These are phyloP conservation scores for Fratercula arctica DNA, from an alignment of 2,797 vertebrate genomes.

Conservation along the genomic window DNA sequence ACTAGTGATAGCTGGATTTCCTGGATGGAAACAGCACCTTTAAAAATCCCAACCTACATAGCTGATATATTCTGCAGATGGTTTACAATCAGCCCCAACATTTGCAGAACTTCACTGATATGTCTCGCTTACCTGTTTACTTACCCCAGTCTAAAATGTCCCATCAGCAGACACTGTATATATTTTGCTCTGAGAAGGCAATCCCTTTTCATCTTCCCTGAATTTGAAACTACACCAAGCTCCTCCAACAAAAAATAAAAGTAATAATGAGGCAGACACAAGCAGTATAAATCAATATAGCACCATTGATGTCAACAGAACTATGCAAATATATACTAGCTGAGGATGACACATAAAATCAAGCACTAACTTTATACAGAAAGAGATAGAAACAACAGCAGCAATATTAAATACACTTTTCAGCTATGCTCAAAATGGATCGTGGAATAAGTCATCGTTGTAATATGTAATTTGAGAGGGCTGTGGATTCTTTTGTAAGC, in stretches of 20 bases:
- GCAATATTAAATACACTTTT: slow-evolving; percentile 49
- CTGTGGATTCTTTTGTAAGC: slow-evolving; percentile 50
- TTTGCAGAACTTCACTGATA: not conserved
- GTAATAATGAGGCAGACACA: slow-evolving; percentile 19
- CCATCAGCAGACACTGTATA: not conserved
- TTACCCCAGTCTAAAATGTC: slow-evolving; percentile 8
- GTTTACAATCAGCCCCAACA: not conserved
- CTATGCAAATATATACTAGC: slow-evolving; percentile 48
- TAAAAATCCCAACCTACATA: not conserved
- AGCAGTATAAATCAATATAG: slow-evolving; percentile 49
- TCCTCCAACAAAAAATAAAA: slow-evolving; percentile 28
- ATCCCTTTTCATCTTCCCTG: not conserved
- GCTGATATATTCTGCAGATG: not conserved
- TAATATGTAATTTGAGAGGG: slow-evolving; percentile 53
- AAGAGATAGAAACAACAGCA: slow-evolving; percentile 43
- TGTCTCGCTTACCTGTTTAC: not conserved
- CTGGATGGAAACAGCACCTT: not conserved
- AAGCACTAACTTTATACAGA: slow-evolving; percentile 44
- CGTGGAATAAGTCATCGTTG: slow-evolving; percentile 48
- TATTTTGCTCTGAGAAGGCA: not conserved
- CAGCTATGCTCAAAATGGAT: slow-evolving; percentile 37
- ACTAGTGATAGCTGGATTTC: not conserved
- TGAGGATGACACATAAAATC: slow-evolving; percentile 51
- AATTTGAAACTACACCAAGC: slow-evolving; percentile 2
- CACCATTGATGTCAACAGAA: slow-evolving; percentile 28